Evolutionary conservation across 2,113 vertebrate genomes (phyloP), one percentile per base, ranked within the genome.

Genomic region (Platysteira castanea): DNA sequence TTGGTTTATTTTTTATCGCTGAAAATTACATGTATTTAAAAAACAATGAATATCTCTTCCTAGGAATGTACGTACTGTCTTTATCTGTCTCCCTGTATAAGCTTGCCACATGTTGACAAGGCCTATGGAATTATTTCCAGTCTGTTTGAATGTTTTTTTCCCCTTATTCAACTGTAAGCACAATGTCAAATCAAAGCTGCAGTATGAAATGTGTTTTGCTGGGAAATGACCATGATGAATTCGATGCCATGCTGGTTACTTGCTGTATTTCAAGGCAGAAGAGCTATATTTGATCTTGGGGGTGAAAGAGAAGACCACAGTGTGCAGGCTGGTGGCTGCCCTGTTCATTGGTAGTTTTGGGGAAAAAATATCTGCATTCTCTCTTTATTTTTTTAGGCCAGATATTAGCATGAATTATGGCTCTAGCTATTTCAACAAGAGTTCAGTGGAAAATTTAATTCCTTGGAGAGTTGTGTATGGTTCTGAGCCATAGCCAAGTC

Each of bases 261-360:
- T 65, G 71, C 71, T 93, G 64, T 75, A 80, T 92, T 90, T 90
- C 89, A 81, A 77, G 86, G 71, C 33, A 17, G 78, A 84, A 70
- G 54, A 88, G 76, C 90, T 93, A 23, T 67, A 86, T 94, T 93
- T 95, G 75, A 92, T 96, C 63, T 88, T 77, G 75, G 68, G 59
- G 63, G 67, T 54, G 71, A 82, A 87, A 69, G 33, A 79, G 67
- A 90, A 93, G 92, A 50, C 79, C 53, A 91, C 49, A 77, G 52
- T 13, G 20, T 83, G 52, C 82, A 67, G 41, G 54, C 82, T 97
- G 85, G n/a, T 77, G 74, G 46, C 70, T 88, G 74, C 63, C 89
- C 27, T 7, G 0, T 88, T 95, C 70, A 65, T 87, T 88, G 82
- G 46, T 54, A 80, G 54, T 53, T 94, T 70, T 2, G 11, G 22